Evolutionary conservation across 2,888 invertebrate genomes (phyloP).

Genomic region (Ormyrus nitidulus): DNA sequence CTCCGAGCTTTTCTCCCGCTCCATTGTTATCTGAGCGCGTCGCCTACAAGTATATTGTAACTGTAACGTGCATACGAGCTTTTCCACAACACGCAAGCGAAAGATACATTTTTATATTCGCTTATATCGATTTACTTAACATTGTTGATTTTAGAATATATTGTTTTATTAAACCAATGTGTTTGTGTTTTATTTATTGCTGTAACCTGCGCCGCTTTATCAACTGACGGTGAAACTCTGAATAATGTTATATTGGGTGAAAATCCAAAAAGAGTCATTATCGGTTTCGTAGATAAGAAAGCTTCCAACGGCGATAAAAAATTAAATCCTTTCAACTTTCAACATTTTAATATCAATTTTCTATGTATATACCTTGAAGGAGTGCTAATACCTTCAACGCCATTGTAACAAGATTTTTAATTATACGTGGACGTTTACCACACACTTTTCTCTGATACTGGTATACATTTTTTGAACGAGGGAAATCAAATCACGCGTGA

Average conservation of each 20-base stretch:
- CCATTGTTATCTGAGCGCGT: too few relatives aligned
- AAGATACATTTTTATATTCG: too few relatives aligned
- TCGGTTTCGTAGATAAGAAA: constrained; percentile 63
- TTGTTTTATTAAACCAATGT: too few relatives aligned
- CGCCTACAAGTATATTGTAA: too few relatives aligned
- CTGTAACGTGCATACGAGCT: too few relatives aligned
- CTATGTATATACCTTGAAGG: constrained; percentile 56
- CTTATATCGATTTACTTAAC: too few relatives aligned
- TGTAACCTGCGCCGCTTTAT: constrained; percentile 50
- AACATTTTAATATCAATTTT: constrained; percentile 39
- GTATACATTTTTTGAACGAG: constrained; percentile 57
- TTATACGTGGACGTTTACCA: constrained; percentile 61
- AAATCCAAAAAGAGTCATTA: constrained; percentile 65
- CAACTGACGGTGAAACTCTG: constrained; percentile 44
- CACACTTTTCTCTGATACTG: constrained; percentile 59
- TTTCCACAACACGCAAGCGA: too few relatives aligned
- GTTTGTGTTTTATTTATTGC: too few relatives aligned
- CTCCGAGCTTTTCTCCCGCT: too few relatives aligned
- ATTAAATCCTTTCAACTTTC: constrained; percentile 57
- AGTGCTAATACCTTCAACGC: constrained; percentile 57
- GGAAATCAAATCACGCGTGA: not conserved
- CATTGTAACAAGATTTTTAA: constrained; percentile 58
- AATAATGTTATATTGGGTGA: constrained; percentile 66
- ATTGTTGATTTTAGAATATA: too few relatives aligned
- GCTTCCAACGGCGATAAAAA: constrained; percentile 57